Percentiles rank a stretch among this genome's conserved stretches.
Conservation (phyloP, 2,113 vertebrate species). For the Triplophysa siluroides region DNA sequence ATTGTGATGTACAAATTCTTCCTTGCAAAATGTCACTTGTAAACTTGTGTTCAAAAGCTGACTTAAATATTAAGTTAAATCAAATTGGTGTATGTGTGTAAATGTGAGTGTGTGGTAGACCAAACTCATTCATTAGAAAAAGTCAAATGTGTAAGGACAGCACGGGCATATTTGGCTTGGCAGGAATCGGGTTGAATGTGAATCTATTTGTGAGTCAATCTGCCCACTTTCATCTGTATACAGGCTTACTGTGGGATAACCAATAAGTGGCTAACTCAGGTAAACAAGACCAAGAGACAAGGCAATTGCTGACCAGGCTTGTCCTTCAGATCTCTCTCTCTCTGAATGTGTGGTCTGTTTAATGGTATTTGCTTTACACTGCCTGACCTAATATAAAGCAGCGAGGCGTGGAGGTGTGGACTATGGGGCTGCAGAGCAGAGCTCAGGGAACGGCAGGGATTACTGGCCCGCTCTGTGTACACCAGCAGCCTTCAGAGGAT, state of each 20-base stretch:
- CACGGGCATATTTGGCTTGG: neutral
- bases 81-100: neutral
- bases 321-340: slow-evolving; percentile 9
- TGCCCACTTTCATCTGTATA: slow-evolving; percentile 4
- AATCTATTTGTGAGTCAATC: slow-evolving; percentile 20
- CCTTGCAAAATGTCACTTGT: neutral
- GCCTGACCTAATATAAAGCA: slow-evolving; percentile 71
- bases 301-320: slow-evolving; percentile 33
- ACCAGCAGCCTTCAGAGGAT: slow-evolving; percentile 38
- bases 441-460: slow-evolving; percentile 57
- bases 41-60: no score
- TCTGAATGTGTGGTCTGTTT: slow-evolving; percentile 56
- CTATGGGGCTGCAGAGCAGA: slow-evolving; percentile 59
- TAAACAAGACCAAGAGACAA: slow-evolving; percentile 32
- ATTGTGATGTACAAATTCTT: neutral
- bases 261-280: slow-evolving; percentile 7
- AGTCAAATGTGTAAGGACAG: neutral
- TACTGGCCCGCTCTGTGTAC: slow-evolving; percentile 47
- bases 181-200: neutral
- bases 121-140: neutral
- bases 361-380: slow-evolving; percentile 67
- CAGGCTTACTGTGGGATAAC: slow-evolving; percentile 20
- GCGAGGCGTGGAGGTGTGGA: slow-evolving; percentile 65
- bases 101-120: neutral
- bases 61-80: no score